phyloP scores from a whole-genome alignment of 1,140 invertebrate species.

The Zaprionus capensis region DNA sequence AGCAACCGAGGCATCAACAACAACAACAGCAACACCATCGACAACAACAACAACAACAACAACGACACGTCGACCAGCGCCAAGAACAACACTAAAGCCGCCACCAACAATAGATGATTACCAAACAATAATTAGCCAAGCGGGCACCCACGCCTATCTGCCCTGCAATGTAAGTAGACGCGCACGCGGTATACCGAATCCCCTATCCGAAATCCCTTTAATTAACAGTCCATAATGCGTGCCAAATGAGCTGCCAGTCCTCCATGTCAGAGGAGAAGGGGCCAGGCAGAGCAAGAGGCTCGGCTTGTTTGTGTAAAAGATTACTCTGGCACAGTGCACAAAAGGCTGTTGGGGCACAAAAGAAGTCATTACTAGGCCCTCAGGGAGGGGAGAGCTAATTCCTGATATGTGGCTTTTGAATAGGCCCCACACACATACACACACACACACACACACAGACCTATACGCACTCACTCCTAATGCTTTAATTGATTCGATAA shows the following conservation, averaged over 20 bases:
- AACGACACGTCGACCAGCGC: slow-evolving; percentile 62
- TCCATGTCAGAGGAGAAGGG: too few species aligned
- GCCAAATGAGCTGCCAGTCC: slow-evolving; percentile 27
- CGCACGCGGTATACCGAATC: not conserved
- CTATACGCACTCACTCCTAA: not conserved
- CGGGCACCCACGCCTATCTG: slow-evolving; percentile 93
- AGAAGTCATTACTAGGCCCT: slow-evolving; percentile 27
- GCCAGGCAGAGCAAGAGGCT: not conserved
- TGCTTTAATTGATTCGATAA: slow-evolving; percentile 24
- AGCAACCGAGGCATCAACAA: slow-evolving; percentile 1
- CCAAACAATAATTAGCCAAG: slow-evolving; percentile 92
- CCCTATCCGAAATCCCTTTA: slow-evolving; percentile 37
- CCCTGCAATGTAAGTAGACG: slow-evolving; percentile 90
- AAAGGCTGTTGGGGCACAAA: slow-evolving; percentile 10
- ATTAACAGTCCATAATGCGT: slow-evolving; percentile 50
- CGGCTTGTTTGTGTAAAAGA: slow-evolving; percentile 17
- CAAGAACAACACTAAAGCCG: slow-evolving; percentile 74
- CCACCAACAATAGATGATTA: slow-evolving; percentile 82
- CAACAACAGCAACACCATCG: slow-evolving; percentile 26
- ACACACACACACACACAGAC: not conserved
- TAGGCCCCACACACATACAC: not conserved
- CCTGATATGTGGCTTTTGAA: slow-evolving; percentile 1
- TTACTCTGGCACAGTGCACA: slow-evolving; percentile 23
- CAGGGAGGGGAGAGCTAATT: not conserved
- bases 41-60: slow-evolving; percentile 47